Conservation (phyloP, 2,797 vertebrate genomes). For the Esox lucius region DNA sequence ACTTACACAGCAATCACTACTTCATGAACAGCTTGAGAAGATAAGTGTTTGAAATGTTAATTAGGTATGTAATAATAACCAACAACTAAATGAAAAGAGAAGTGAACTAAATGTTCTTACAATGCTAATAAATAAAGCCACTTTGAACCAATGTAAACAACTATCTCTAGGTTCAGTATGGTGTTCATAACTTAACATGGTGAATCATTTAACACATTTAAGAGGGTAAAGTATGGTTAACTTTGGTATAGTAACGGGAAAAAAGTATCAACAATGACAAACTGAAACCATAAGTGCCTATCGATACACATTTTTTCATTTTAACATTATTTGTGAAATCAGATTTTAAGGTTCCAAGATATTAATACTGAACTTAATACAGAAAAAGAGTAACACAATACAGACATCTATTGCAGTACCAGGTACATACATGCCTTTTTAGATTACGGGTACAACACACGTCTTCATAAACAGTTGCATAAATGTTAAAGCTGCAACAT, state of each 20-base stretch:
- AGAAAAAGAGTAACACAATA: constrained; percentile 77
- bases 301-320: constrained; percentile 67
- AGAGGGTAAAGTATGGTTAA: constrained; percentile 61
- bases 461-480: constrained; percentile 98
- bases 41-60: constrained; percentile 42
- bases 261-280: constrained; percentile 53
- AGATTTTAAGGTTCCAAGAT: constrained; percentile 50
- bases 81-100: constrained; percentile 44
- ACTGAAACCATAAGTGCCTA: constrained; percentile 71
- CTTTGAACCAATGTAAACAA: constrained; percentile 68
- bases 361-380: constrained; percentile 80
- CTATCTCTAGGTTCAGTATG: constrained; percentile 56
- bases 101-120: constrained; percentile 59
- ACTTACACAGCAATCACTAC: constrained; percentile 62
- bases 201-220: constrained; percentile 54
- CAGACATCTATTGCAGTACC: constrained; percentile 83
- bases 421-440: constrained; percentile 92
- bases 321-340: constrained; percentile 60
- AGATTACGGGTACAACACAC: constrained; percentile 97
- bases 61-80: constrained; percentile 50
- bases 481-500: constrained; percentile 99
- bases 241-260: constrained; percentile 79
- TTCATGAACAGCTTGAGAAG: constrained; percentile 66
- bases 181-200: constrained; percentile 70
- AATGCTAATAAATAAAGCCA: constrained; percentile 77